Conservation (phyloP, 64 coral and sea anemone species). For the Pachyseris speciosa region DNA sequence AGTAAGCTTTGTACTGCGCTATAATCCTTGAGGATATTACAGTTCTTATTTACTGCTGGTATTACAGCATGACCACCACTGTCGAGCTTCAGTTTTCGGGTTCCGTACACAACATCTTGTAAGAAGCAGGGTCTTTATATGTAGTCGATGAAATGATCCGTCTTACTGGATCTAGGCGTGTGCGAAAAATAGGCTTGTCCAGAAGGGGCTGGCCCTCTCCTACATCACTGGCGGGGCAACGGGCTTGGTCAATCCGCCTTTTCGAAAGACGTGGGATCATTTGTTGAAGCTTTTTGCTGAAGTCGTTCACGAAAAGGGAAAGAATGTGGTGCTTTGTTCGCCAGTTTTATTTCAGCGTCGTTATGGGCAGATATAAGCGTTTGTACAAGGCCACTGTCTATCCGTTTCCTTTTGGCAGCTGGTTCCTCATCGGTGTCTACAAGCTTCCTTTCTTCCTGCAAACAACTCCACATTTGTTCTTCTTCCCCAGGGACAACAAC, state of each 20-base stretch:
- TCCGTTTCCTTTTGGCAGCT: not conserved
- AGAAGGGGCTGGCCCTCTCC: slow-evolving; percentile 27
- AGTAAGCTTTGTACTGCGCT: not conserved
- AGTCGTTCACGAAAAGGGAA: slow-evolving; percentile 9
- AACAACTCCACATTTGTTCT: slow-evolving; percentile 28
- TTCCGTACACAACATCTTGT: slow-evolving; percentile 34
- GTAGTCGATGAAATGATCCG: slow-evolving; percentile 43
- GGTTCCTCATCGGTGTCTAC: not conserved
- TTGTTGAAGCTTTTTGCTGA: not conserved
- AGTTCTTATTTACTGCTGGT: slow-evolving; percentile 45
- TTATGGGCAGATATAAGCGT: not conserved
- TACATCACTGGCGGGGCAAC: slow-evolving; percentile 3
- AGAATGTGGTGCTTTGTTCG: not conserved
- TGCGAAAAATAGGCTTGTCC: not conserved
- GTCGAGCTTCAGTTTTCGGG: slow-evolving; percentile 34
- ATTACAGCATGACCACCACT: not conserved
- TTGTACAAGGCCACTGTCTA: not conserved
- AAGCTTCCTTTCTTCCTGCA: not conserved
- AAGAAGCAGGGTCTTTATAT: slow-evolving; percentile 15
- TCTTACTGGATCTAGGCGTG: slow-evolving; percentile 27
- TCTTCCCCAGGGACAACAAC: slow-evolving; percentile 57
- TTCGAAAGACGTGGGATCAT: slow-evolving; percentile 16
- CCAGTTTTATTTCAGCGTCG: not conserved
- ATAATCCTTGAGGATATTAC: slow-evolving; percentile 13
- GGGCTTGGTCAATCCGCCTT: slow-evolving; percentile 52